Evolutionary conservation across 2,113 vertebrate genomes (phyloP).

Genomic region (Bambusicola thoracicus): DNA sequence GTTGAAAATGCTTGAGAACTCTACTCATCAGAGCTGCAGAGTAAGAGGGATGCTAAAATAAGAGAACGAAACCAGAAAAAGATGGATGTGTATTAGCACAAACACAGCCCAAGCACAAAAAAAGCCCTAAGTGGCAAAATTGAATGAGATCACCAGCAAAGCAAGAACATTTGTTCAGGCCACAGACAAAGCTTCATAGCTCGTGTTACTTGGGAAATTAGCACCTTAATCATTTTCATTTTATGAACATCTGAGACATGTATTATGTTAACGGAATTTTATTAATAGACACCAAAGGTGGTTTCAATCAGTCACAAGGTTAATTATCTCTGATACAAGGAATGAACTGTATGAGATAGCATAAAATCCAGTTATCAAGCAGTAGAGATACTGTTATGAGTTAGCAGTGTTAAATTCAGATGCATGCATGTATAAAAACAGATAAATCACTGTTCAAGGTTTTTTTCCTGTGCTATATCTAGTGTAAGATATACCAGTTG

Average conservation of each 20-base stretch:
- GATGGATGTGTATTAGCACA: not conserved
- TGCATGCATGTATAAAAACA: not conserved
- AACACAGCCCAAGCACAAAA: not conserved
- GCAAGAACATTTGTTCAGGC: not conserved
- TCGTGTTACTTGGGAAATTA: not conserved
- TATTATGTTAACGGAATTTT: not conserved
- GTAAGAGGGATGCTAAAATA: not conserved
- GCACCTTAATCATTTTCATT: not conserved
- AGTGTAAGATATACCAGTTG: not conserved
- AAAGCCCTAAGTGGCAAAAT: not conserved
- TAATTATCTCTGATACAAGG: constrained; percentile 22
- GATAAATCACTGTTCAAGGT: not conserved
- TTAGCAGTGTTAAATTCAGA: not conserved
- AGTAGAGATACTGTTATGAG: not conserved
- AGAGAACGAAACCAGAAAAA: not conserved
- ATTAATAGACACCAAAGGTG: not conserved
- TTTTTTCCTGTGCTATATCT: not conserved
- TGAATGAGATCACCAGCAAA: not conserved
- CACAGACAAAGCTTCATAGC: not conserved
- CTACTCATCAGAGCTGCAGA: not conserved
- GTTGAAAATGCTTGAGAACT: not conserved
- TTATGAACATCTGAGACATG: not conserved
- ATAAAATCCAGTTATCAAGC: not conserved
- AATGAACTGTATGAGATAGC: not conserved
- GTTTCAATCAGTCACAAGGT: not conserved